Conservation (phyloP, 2,888 invertebrate species). For the Noctua comes region DNA sequence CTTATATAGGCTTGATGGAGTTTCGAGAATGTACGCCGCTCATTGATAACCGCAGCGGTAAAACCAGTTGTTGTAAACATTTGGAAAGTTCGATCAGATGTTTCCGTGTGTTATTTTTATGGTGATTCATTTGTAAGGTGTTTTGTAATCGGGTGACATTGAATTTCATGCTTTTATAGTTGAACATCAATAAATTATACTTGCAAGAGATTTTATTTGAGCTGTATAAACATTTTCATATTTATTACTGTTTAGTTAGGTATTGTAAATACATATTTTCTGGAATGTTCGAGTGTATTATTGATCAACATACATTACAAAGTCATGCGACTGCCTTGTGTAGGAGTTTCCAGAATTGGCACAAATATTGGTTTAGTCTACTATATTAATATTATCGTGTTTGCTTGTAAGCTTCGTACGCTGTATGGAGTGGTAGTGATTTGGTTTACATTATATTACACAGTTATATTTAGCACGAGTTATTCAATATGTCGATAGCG, state of each 20-base stretch:
- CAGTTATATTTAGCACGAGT: background rate
- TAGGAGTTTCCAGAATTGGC: constrained; percentile 16
- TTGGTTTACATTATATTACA: background rate
- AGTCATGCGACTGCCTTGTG: constrained; percentile 12
- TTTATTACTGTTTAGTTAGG: background rate
- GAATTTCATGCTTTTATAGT: constrained; percentile 19
- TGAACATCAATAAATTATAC: background rate
- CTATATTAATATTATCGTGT: constrained; percentile 8
- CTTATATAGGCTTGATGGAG: constrained; percentile 84
- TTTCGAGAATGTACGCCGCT: constrained; percentile 86
- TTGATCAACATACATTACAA: constrained; percentile 16
- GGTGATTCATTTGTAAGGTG: constrained; percentile 18
- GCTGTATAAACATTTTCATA: constrained; percentile 4
- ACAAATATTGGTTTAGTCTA: constrained; percentile 28
- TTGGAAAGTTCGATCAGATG: constrained; percentile 71
- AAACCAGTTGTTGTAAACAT: constrained; percentile 81
- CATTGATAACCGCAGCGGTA: constrained; percentile 83
- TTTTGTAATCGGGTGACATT: constrained; percentile 34
- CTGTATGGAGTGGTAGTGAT: background rate
- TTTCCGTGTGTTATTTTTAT: constrained; percentile 33
- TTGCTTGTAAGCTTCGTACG: constrained; percentile 12
- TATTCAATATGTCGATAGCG: background rate
- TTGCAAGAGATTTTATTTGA: background rate
- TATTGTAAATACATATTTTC: constrained; percentile 9
- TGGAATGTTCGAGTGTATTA: constrained; percentile 21